Evolutionary conservation across 2,888 invertebrate species (phyloP).

Genomic region (Phania funesta): DNA sequence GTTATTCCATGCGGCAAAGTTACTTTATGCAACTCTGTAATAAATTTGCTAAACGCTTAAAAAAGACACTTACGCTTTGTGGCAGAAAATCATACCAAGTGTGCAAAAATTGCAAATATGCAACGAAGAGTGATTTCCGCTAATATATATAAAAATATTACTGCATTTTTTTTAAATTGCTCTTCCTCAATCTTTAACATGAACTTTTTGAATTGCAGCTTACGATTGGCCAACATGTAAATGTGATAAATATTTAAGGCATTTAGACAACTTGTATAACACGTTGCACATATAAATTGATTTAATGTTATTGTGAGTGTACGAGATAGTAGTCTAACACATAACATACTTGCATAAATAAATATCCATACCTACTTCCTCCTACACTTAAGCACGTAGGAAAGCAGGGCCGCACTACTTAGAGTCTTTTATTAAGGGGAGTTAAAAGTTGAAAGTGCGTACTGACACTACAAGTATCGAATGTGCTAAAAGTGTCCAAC

Average conservation of each 20-base stretch:
- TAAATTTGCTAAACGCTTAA: too few species aligned
- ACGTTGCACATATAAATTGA: constrained; percentile 63
- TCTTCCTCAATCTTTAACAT: too few species aligned
- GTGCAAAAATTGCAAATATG: too few species aligned
- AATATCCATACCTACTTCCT: background rate
- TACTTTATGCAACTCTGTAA: too few species aligned
- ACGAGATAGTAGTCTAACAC: constrained; percentile 17
- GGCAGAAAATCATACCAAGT: too few species aligned
- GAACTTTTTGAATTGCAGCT: too few species aligned
- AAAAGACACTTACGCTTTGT: too few species aligned
- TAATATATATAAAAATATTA: too few species aligned
- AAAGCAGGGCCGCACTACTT: background rate
- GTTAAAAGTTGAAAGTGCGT: constrained; percentile 47
- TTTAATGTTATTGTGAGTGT: constrained; percentile 57
- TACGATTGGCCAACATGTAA: constrained; percentile 35
- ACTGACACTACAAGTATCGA: constrained; percentile 54
- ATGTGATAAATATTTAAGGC: constrained; percentile 60
- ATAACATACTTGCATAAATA: background rate
- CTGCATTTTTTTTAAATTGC: too few species aligned
- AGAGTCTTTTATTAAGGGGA: background rate
- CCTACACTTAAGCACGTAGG: background rate
- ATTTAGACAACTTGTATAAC: constrained; percentile 63
- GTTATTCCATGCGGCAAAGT: too few species aligned
- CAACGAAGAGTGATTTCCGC: too few species aligned
- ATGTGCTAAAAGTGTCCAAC: constrained; percentile 42